phyloP scores from a whole-genome alignment of 2,113 vertebrate genomes.

The Prunella fulvescens region DNA sequence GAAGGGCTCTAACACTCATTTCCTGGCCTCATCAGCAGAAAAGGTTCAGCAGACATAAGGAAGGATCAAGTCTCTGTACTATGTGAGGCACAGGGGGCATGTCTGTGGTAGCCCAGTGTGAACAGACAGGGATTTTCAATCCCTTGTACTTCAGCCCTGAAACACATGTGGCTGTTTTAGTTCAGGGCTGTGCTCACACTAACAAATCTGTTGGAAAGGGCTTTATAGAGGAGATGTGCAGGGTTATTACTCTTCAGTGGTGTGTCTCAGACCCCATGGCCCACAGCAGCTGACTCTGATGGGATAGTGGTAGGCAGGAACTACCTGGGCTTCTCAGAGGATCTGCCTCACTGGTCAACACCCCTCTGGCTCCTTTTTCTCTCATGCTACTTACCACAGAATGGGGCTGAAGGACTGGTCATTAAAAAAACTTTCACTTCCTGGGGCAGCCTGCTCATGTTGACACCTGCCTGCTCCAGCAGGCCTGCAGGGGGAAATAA shows the following conservation, averaged over 20 bases:
- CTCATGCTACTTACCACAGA: conserved; percentile 80
- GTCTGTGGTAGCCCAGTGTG: neutral
- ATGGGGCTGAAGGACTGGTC: conserved; percentile 79
- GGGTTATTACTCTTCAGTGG: neutral
- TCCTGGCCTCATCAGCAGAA: neutral
- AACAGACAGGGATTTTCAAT: neutral
- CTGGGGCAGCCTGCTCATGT: conserved; percentile 71
- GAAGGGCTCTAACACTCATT: neutral
- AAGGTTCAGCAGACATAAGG: neutral
- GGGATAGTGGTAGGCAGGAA: neutral
- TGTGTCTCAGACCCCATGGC: neutral
- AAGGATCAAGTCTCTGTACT: neutral
- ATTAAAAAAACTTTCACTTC: conserved; percentile 83
- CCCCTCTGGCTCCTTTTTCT: neutral
- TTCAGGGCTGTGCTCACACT: neutral
- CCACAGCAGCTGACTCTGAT: neutral
- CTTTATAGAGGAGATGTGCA: neutral
- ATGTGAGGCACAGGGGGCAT: neutral
- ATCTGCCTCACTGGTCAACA: neutral
- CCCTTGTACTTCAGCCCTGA: neutral
- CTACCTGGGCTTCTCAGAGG: neutral
- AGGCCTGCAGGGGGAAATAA: conserved; percentile 72
- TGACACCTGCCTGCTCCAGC: conserved; percentile 75
- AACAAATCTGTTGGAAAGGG: neutral
- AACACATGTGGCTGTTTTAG: neutral